Evolutionary conservation across 2,888 invertebrate genomes (phyloP).

Genomic region (Notodonta dromedarius): DNA sequence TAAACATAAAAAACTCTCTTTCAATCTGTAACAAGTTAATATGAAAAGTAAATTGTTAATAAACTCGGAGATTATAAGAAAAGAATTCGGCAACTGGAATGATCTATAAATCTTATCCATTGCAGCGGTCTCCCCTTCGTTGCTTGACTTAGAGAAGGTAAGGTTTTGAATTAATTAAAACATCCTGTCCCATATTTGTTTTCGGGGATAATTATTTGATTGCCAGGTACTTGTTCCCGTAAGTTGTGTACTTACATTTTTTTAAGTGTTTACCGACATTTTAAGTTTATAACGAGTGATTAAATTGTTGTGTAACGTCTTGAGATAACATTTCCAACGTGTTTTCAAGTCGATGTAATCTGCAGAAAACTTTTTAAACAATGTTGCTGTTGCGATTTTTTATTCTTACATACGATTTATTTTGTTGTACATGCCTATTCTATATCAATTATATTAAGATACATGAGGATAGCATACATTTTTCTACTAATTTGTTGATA

Average conservation of each 20-base stretch:
- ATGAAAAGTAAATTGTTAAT: conserved; percentile 40
- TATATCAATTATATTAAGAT: too few species aligned
- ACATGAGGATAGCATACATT: neutral
- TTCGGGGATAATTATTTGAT: conserved; percentile 6
- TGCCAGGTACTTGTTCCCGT: conserved; percentile 8
- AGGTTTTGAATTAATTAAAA: conserved; percentile 45
- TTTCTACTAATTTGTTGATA: neutral
- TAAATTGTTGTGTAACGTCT: neutral
- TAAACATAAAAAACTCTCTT: conserved; percentile 12
- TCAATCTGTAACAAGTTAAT: conserved; percentile 21
- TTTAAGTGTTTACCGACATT: conserved; percentile 3
- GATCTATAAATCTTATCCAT: conserved; percentile 45
- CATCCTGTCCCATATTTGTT: conserved; percentile 16
- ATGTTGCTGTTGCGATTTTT: neutral
- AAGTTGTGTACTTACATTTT: conserved; percentile 4
- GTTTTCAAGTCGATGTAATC: neutral
- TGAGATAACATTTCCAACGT: neutral
- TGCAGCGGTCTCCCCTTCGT: conserved; percentile 35
- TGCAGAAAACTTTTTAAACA: neutral
- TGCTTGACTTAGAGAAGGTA: conserved; percentile 45
- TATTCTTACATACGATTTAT: too few species aligned
- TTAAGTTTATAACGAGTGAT: neutral
- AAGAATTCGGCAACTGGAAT: conserved; percentile 42
- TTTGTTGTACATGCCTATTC: too few species aligned
- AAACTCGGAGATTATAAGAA: conserved; percentile 44